Evolutionary conservation across 2,797 vertebrate genomes (phyloP), one percentile per base, ranked within the genome.

Genomic region (Oceanodroma leucorhoa): DNA sequence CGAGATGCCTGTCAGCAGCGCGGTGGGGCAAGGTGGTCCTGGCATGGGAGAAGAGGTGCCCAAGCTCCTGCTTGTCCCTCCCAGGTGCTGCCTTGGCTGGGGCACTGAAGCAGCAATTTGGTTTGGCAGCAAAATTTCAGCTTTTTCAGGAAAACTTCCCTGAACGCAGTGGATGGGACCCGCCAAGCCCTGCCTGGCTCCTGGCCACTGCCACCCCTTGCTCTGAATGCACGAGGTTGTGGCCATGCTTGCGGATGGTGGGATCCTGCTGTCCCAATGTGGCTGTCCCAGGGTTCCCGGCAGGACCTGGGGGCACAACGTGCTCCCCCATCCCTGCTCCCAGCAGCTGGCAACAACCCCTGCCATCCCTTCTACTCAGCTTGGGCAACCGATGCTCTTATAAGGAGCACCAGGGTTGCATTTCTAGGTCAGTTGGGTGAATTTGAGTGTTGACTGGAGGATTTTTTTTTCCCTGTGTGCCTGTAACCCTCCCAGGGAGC

Each of bases 221-320:
- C 58, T 43, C 92, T 36, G 83, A 34, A 10, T 0, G 0, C 11
- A 10, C 0, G 0, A 29, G n/a, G 45, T 65, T 1, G 4, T 41
- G 64, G 16, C 38, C 2, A 0, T 27, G 16, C 17, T 26, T 11
- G 24, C 0, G 2, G 17, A 9, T 5, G 30, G 9, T 34, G n/a
- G 40, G 27, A 66, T 43, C 19, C 70, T 67, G 53, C 32, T 64
- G 61, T 26, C 26, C 69, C 18, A 1, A 1, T 0, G 1, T 19
- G 41, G 5, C 55, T 51, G 27, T 43, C 23, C 36, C 0, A 1
- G 14, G 11, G 14, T 9, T 65, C 48, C 65, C 1, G 0, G 3
- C 41, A 41, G 45, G 27, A 51, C n/a, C n/a, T 23, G 64, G 32
- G 46, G 38, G 14, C n/a, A 58, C 54, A 20, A 1, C 0, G 3